Percentiles rank a stretch among this genome's conserved stretches.
Evolutionary conservation across 2,113 vertebrate genomes (phyloP).

Genomic region (Oceanites oceanicus): DNA sequence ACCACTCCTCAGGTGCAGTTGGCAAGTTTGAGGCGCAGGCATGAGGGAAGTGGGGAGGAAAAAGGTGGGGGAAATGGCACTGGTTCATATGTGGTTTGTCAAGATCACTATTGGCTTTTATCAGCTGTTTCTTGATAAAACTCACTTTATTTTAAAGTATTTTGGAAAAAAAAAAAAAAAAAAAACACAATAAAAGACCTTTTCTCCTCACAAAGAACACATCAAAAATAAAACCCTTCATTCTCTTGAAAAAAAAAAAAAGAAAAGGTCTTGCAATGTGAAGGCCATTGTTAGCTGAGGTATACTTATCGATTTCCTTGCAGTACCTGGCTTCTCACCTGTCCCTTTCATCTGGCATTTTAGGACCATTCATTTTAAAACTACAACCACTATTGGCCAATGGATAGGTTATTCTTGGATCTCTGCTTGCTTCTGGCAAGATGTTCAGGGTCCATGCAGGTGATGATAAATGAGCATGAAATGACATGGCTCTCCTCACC

Average conservation of each 20-base stretch:
- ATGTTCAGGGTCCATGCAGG: not conserved
- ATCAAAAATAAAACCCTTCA: not conserved
- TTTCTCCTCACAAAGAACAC: not conserved
- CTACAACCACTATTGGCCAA: not conserved
- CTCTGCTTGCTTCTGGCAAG: conserved; percentile 24
- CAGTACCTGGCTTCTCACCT: not conserved
- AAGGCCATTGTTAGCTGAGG: not conserved
- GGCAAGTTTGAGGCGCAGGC: not conserved
- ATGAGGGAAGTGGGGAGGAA: not conserved
- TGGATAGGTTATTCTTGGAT: conserved; percentile 64
- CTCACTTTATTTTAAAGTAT: not conserved
- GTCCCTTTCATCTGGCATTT: not conserved
- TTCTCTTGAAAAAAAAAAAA: not conserved
- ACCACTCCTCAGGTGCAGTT: conserved; percentile 13
- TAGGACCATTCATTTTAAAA: conserved; percentile 2
- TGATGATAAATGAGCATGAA: conserved; percentile 3
- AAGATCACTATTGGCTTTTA: conserved; percentile 11
- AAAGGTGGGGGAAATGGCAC: not conserved
- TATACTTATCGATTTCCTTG: not conserved
- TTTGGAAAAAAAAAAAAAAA: not conserved
- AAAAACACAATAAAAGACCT: not conserved
- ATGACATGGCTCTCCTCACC: not conserved
- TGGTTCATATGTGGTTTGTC: not conserved
- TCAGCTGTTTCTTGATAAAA: not conserved
- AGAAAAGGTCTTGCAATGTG: not conserved